phyloP scores from a whole-genome alignment of 2,797 vertebrate genomes.

The Chromis chromis region DNA sequence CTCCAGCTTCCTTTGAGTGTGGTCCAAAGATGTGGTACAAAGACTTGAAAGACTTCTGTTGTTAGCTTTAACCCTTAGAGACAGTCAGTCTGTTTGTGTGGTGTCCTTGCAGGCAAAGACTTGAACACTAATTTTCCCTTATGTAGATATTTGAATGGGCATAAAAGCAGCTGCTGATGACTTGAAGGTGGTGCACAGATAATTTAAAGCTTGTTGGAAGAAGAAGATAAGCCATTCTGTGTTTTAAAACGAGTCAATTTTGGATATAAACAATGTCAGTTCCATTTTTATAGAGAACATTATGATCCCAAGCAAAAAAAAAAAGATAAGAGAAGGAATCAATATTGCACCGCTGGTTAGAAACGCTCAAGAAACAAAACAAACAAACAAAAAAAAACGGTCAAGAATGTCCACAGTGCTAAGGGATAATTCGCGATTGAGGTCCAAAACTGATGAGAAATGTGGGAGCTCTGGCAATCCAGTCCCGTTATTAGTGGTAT shows the following conservation, averaged over 20 bases:
- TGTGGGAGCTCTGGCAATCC: background rate
- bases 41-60: background rate
- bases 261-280: background rate
- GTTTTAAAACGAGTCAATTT: too few relatives aligned
- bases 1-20: background rate
- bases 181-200: slow-evolving; percentile 6
- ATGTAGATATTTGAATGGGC: background rate
- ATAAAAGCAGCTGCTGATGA: slow-evolving; percentile 1
- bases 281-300: background rate
- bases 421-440: background rate
- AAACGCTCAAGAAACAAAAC: too few relatives aligned
- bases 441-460: background rate
- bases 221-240: too few relatives aligned
- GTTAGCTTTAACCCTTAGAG: background rate
- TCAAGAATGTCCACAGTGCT: background rate
- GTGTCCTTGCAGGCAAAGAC: background rate
- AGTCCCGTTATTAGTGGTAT: slow-evolving; percentile 8
- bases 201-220: background rate
- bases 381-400: background rate
- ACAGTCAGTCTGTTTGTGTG: background rate
- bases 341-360: background rate
- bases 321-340: background rate
- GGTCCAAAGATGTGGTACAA: background rate
- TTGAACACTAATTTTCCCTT: background rate
- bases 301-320: too few relatives aligned